phyloP scores from a whole-genome alignment of 2,888 invertebrate species.

The Leptinotarsa peninsularis region DNA sequence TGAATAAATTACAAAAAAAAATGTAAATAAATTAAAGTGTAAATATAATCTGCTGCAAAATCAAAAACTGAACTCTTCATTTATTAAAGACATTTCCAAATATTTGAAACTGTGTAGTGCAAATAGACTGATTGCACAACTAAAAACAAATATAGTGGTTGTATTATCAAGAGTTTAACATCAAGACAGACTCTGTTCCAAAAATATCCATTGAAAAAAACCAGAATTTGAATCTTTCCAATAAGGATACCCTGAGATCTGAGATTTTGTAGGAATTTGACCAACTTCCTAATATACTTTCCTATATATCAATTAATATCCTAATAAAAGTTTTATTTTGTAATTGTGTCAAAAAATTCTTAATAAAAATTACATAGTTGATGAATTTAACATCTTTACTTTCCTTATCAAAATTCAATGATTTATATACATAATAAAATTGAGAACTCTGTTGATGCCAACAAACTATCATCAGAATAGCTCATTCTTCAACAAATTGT shows the following conservation, averaged over 20 bases:
- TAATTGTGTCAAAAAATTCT: too few species aligned
- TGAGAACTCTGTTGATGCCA: neutral
- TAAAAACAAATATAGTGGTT: neutral
- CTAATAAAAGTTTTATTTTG: too few species aligned
- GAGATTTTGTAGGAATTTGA: too few species aligned
- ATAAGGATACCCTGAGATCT: too few species aligned
- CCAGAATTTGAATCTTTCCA: too few species aligned
- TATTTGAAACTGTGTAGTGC: neutral
- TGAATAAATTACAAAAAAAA: neutral
- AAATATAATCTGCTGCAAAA: neutral
- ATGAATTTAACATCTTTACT: neutral
- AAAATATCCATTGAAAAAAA: too few species aligned
- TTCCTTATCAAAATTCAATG: neutral
- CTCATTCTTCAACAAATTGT: slow-evolving; percentile 42
- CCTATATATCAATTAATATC: too few species aligned
- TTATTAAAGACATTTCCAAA: neutral
- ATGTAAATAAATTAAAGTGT: neutral
- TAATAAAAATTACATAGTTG: neutral
- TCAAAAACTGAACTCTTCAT: neutral
- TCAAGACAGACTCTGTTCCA: too few species aligned
- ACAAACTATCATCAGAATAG: neutral
- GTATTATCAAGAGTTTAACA: too few species aligned
- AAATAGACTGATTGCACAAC: neutral
- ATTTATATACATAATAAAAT: neutral
- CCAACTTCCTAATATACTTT: too few species aligned